Evolutionary conservation across 2,113 vertebrate species (phyloP), one percentile per base, ranked within the genome.

Genomic region (Cricetomys ansorgei): DNA sequence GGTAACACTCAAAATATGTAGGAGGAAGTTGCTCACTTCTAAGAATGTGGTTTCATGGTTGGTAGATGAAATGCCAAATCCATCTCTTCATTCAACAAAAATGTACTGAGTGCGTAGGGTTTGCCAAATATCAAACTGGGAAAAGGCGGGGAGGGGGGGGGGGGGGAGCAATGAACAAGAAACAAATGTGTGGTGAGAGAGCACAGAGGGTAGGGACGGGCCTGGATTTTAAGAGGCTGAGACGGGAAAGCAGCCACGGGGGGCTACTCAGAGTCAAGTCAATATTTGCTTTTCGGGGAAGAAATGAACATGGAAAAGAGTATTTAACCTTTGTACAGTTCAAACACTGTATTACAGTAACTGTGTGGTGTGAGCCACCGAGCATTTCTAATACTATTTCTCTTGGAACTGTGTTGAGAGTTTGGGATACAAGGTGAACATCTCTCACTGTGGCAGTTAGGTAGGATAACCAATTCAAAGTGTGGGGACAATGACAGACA

Each of bases 21-120:
- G 16, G 53, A 62, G 10, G 64, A 85, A 64, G 72, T n/a, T 25
- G 4, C 37, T 53, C 70, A 34, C 57, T 57, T 93, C 48, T 62
- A 70, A 88, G 70, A 92, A 92, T 4, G 31, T n/a, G 80, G 50
- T 65, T 94, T 92, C 50, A 73, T 69, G 87, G 84, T 6, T 88
- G 75, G 55, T 55, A 59, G 85, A 65, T 76, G 0, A 92, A 83
- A 95, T 40, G n/a, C 37, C 84, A 95, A 70, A 59, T 65, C 70
- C n/a, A 80, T 97, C 81, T 91, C 45, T 92, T 93, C 62, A 90
- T 88, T 84, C 53, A 72, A 79, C 70, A 85, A 88, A 79, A 59
- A 95, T 37, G 29, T 57, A 67, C 17, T 37, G 69, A 83, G 67
- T 43, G 10, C 27, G 59, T 85, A 55, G 17, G 37, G 17, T 65